These are phyloP conservation scores for Haplochromis vanheusdeni DNA, from an alignment of 2,113 vertebrate species.

Conservation along the genomic window DNA sequence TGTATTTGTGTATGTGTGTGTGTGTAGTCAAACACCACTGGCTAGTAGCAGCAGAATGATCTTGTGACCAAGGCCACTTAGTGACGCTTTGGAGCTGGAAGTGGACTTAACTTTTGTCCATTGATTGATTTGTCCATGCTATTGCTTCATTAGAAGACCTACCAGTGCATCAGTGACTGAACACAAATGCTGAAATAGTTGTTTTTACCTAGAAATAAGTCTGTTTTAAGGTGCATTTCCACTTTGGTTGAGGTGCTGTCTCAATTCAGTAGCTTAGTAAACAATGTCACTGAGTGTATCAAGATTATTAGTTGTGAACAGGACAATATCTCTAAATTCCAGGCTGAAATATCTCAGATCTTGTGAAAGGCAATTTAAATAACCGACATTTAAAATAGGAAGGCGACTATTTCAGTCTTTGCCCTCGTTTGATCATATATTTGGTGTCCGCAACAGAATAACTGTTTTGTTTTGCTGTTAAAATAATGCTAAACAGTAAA, in stretches of 20 bases:
- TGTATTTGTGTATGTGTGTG: slow-evolving; percentile 6
- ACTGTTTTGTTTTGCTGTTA: background rate
- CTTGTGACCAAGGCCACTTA: slow-evolving; percentile 61
- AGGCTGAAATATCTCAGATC: background rate
- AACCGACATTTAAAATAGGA: background rate
- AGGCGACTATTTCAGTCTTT: background rate
- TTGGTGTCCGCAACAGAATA: background rate
- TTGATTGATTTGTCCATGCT: background rate
- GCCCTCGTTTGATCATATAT: background rate
- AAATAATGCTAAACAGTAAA: background rate
- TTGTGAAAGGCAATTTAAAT: background rate
- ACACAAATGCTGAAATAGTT: background rate
- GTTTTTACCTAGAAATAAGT: background rate
- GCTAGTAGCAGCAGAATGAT: slow-evolving; percentile 56
- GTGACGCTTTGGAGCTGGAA: slow-evolving; percentile 46
- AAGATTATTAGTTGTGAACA: background rate
- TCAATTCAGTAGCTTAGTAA: background rate
- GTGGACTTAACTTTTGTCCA: slow-evolving; percentile 20
- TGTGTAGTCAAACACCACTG: slow-evolving; percentile 39
- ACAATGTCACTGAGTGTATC: background rate
- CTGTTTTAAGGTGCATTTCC: background rate
- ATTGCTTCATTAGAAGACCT: background rate
- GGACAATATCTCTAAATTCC: background rate
- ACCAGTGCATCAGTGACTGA: background rate
- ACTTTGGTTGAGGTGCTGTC: background rate